Percentiles rank a stretch among this genome's conserved stretches.
phyloP scores from a whole-genome alignment of 2,113 vertebrate genomes.

The Barbus barbus region DNA sequence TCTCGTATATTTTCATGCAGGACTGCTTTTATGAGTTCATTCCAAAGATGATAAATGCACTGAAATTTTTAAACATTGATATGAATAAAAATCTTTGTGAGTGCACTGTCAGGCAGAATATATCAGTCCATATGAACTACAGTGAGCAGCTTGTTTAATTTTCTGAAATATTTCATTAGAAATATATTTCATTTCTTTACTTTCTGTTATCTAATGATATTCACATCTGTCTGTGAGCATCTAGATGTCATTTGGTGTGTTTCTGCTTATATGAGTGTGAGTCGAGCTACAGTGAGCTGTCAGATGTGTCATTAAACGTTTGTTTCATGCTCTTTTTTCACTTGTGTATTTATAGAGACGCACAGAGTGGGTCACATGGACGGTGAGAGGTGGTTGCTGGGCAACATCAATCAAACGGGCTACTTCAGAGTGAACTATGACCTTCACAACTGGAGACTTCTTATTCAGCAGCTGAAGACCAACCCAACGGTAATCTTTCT shows the following conservation, averaged over 20 bases:
- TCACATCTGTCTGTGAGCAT: background rate
- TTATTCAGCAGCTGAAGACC: conserved; percentile 89
- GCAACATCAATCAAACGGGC: conserved; percentile 96
- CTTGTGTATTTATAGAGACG: conserved; percentile 74
- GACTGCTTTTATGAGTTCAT: background rate
- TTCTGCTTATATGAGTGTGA: background rate
- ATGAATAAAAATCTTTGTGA: background rate
- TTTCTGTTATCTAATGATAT: background rate
- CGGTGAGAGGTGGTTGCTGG: conserved; percentile 87
- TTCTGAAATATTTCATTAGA: background rate
- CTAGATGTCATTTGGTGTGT: background rate
- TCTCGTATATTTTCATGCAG: conserved; percentile 13
- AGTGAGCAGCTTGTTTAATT: background rate
- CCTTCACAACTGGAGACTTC: conserved; percentile 91
- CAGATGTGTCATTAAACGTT: background rate
- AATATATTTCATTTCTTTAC: background rate
- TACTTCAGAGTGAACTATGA: conserved; percentile 99
- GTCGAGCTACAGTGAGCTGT: background rate
- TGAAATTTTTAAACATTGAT: background rate
- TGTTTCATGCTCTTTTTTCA: background rate
- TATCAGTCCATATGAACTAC: background rate
- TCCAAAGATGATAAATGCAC: background rate
- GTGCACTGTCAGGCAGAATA: background rate
- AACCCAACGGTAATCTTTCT: conserved; percentile 80
- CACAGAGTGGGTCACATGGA: conserved; percentile 83